Evolutionary conservation across 2,113 vertebrate species (phyloP).

Genomic region (Parotia lawesii): DNA sequence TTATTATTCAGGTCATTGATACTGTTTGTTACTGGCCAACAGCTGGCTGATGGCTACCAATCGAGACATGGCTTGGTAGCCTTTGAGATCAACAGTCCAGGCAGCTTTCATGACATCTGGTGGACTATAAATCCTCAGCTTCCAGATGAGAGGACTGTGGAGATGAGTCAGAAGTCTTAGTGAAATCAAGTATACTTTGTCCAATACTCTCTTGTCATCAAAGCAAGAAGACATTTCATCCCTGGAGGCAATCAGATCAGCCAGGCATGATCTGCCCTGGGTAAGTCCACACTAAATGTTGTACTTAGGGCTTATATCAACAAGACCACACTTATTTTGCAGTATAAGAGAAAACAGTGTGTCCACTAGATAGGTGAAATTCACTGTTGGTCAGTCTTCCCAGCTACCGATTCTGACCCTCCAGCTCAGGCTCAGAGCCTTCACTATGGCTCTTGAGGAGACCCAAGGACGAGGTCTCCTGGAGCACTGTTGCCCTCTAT

Average conservation of each 20-base stretch:
- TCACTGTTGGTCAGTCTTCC: neutral
- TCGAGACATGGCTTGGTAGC: neutral
- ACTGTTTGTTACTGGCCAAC: neutral
- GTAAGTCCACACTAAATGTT: neutral
- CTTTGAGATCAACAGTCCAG: neutral
- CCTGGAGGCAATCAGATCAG: neutral
- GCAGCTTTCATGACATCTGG: neutral
- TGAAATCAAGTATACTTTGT: neutral
- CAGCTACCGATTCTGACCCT: neutral
- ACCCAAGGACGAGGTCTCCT: neutral
- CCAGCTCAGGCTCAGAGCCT: neutral
- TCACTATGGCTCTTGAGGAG: neutral
- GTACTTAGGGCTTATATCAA: neutral
- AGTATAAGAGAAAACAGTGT: neutral
- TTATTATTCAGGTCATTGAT: neutral
- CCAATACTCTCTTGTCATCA: accelerated
- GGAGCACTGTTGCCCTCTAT: neutral
- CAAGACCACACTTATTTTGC: neutral
- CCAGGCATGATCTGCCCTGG: neutral
- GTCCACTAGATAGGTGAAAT: neutral
- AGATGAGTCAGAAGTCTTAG: neutral
- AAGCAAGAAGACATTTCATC: neutral
- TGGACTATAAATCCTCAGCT: neutral
- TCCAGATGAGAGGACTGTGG: neutral
- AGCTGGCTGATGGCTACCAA: neutral